These are phyloP conservation scores for Paramormyrops kingsleyae DNA, from an alignment of 2,113 vertebrate genomes.

Conservation along the genomic window DNA sequence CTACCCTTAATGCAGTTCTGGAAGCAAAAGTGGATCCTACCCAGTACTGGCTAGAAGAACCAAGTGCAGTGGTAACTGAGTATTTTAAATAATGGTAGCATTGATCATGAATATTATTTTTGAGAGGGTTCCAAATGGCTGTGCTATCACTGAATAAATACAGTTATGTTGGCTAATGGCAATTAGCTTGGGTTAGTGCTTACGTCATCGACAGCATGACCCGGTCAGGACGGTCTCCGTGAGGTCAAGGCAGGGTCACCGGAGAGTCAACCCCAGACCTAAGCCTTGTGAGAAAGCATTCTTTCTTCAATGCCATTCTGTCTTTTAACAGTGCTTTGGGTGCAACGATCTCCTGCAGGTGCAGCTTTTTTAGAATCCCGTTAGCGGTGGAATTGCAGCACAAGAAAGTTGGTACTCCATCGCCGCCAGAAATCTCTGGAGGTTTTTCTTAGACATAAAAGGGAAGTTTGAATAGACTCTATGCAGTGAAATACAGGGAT, in stretches of 20 bases:
- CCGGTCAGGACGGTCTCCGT: conserved; percentile 42
- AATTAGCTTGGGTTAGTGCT: background rate
- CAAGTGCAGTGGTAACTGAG: background rate
- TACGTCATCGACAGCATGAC: conserved; percentile 3
- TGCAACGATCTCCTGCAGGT: background rate
- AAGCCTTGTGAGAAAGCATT: background rate
- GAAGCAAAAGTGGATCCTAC: background rate
- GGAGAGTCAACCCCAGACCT: conserved; percentile 40
- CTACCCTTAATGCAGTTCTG: background rate
- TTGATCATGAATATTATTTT: background rate
- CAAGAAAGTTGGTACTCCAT: background rate
- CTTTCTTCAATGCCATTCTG: background rate
- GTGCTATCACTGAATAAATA: no score
- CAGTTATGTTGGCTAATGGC: background rate
- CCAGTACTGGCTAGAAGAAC: background rate
- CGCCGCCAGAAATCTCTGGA: background rate
- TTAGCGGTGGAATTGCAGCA: background rate
- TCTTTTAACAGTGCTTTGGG: background rate
- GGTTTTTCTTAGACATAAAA: background rate
- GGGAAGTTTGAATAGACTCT: background rate
- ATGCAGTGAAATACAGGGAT: background rate
- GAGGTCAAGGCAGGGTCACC: conserved; percentile 48
- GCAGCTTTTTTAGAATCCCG: background rate
- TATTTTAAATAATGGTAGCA: background rate
- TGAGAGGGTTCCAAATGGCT: background rate